phyloP scores from a whole-genome alignment of 2,797 vertebrate genomes.

The Balearica regulorum region DNA sequence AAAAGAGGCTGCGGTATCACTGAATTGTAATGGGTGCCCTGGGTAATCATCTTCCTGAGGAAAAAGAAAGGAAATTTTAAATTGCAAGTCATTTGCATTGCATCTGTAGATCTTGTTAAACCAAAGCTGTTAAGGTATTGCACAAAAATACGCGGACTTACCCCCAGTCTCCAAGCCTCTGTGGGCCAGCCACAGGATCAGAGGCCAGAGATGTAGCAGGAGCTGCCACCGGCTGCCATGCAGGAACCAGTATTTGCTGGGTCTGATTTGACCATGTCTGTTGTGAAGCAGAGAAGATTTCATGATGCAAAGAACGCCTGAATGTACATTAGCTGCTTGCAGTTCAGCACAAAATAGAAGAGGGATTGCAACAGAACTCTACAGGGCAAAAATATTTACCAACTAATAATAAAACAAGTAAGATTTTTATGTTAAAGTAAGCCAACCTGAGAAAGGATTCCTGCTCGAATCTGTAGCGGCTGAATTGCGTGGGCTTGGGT shows the following conservation, averaged over 20 bases:
- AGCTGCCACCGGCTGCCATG: constrained; percentile 91
- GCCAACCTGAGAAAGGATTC: constrained; percentile 92
- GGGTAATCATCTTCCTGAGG: constrained; percentile 91
- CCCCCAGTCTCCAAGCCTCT: constrained; percentile 97
- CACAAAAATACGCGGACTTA: constrained; percentile 65
- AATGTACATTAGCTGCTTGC: no score
- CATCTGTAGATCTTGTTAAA: accelerated
- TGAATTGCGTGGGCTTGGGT: constrained; percentile 92
- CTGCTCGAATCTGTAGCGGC: constrained; percentile 92
- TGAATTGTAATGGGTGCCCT: constrained; percentile 93
- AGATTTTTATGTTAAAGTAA: not conserved
- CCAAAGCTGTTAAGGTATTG: not conserved
- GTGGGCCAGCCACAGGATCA: constrained; percentile 90
- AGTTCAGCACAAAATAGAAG: not conserved
- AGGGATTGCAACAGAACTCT: not conserved
- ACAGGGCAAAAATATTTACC: not conserved
- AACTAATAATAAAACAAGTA: not conserved
- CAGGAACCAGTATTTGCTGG: constrained; percentile 93
- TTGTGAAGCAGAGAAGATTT: not conserved
- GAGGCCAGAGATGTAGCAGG: constrained; percentile 84
- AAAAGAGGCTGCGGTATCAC: constrained; percentile 92
- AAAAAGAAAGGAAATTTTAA: constrained; percentile 6
- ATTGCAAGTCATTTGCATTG: not conserved
- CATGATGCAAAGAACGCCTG: accelerated
- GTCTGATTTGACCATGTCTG: constrained; percentile 92